Conservation (phyloP, 1,140 invertebrate species). For the Penaeus indicus region DNA sequence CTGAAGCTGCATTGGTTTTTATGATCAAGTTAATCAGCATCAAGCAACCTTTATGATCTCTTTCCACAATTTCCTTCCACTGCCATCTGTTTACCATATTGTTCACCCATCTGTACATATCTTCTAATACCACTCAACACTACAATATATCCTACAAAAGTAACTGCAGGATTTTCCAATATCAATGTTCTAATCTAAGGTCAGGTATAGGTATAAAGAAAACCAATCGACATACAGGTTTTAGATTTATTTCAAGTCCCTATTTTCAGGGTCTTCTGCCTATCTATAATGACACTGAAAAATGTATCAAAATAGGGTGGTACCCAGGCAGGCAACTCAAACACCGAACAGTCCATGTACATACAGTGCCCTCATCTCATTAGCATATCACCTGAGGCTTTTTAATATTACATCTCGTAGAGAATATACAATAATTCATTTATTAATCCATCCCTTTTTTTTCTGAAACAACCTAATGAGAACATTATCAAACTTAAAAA, state of each 20-base stretch:
- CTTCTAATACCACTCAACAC: too few relatives aligned
- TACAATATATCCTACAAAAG: too few relatives aligned
- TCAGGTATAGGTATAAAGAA: too few relatives aligned
- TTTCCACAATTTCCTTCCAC: too few relatives aligned
- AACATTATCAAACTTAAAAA: slow-evolving; percentile 38
- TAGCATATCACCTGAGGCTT: slow-evolving; percentile 60
- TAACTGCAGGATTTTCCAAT: too few relatives aligned
- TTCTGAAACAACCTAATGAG: slow-evolving; percentile 54
- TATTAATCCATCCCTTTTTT: slow-evolving; percentile 32
- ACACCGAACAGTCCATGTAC: slow-evolving; percentile 60
- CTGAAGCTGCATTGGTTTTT: too few relatives aligned
- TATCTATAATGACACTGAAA: slow-evolving; percentile 62
- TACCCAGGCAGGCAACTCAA: slow-evolving; percentile 58
- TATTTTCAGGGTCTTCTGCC: slow-evolving; percentile 58
- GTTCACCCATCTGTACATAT: too few relatives aligned
- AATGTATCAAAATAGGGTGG: slow-evolving; percentile 62
- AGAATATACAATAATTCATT: slow-evolving; percentile 46
- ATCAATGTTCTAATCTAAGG: too few relatives aligned
- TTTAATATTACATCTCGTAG: slow-evolving; percentile 47
- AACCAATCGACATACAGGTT: slow-evolving; percentile 23
- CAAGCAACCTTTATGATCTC: too few relatives aligned
- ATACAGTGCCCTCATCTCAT: slow-evolving; percentile 49
- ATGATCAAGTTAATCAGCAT: too few relatives aligned
- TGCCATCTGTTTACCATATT: too few relatives aligned
- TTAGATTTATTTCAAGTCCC: slow-evolving; percentile 62